Evolutionary conservation across 2,113 vertebrate genomes (phyloP).

Genomic region (Anoura caudifer): DNA sequence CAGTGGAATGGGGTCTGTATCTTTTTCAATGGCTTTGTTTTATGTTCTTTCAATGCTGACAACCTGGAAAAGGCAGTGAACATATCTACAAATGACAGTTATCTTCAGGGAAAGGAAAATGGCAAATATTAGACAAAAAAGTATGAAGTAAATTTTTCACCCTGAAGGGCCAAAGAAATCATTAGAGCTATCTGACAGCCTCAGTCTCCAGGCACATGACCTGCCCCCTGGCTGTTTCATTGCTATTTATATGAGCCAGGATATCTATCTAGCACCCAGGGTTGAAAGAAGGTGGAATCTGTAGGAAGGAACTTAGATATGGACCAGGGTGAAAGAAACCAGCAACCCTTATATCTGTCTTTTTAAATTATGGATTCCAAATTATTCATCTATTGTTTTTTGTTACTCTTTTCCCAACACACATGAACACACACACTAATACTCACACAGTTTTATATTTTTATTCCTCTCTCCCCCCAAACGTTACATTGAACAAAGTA

Average conservation of each 20-base stretch:
- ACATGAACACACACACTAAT: neutral
- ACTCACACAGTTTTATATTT: neutral
- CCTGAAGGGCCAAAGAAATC: slow-evolving; percentile 71
- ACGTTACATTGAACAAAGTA: neutral
- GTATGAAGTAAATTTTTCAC: slow-evolving; percentile 72
- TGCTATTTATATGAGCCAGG: slow-evolving; percentile 58
- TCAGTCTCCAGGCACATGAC: slow-evolving; percentile 54
- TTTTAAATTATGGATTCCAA: neutral
- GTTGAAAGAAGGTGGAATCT: slow-evolving; percentile 21
- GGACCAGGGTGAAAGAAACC: neutral
- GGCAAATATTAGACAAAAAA: slow-evolving; percentile 70
- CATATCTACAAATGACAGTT: slow-evolving; percentile 62
- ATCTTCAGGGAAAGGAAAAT: slow-evolving; percentile 70
- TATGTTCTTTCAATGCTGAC: neutral
- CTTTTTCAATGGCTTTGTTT: neutral
- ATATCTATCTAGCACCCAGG: neutral
- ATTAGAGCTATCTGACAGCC: slow-evolving; percentile 61
- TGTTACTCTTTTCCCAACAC: neutral
- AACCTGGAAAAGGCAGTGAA: slow-evolving; percentile 43
- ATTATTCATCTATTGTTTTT: slow-evolving; percentile 12
- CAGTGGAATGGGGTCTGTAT: accelerated
- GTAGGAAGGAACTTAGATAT: neutral
- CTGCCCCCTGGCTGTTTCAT: slow-evolving; percentile 44
- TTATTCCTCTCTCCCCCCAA: neutral
- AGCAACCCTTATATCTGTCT: neutral